These are phyloP conservation scores for Azorinus chamasolen DNA, from an alignment of 2,888 invertebrate genomes.

Conservation along the genomic window DNA sequence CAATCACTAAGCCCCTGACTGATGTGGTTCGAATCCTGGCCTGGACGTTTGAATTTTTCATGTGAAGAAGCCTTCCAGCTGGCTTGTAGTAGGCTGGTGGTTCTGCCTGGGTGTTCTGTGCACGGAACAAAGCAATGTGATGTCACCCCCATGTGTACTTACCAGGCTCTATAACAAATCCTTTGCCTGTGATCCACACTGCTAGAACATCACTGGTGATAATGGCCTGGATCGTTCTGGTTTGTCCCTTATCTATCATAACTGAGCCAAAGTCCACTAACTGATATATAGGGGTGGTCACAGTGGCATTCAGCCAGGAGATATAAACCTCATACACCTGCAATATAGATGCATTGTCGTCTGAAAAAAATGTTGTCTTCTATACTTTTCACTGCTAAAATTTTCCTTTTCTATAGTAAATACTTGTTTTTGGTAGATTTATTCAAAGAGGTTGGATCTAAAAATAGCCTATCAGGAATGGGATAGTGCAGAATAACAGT, in stretches of 20 bases:
- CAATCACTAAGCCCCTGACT: too few species aligned
- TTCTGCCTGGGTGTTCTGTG: too few species aligned
- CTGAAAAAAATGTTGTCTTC: not conserved
- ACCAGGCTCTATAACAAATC: constrained; percentile 70
- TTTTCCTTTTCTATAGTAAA: too few species aligned
- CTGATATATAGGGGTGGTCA: constrained; percentile 73
- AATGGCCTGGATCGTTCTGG: constrained; percentile 36
- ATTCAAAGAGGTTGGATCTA: too few species aligned
- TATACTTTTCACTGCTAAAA: too few species aligned
- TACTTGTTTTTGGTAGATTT: too few species aligned
- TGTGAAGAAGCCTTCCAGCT: too few species aligned
- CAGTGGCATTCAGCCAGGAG: constrained; percentile 74
- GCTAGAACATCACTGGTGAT: constrained; percentile 73
- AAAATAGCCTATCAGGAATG: too few species aligned
- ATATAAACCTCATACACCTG: constrained; percentile 82
- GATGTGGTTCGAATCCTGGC: too few species aligned
- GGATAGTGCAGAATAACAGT: too few species aligned
- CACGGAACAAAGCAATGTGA: not conserved
- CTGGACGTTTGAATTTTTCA: too few species aligned
- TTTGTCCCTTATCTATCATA: constrained; percentile 43
- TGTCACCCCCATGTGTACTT: not conserved
- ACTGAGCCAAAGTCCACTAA: constrained; percentile 73
- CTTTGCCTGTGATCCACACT: constrained; percentile 71
- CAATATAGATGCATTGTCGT: not conserved
- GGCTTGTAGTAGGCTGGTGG: too few species aligned